phyloP scores from a whole-genome alignment of 2,888 invertebrate species.

The Phaonia tiefii region DNA sequence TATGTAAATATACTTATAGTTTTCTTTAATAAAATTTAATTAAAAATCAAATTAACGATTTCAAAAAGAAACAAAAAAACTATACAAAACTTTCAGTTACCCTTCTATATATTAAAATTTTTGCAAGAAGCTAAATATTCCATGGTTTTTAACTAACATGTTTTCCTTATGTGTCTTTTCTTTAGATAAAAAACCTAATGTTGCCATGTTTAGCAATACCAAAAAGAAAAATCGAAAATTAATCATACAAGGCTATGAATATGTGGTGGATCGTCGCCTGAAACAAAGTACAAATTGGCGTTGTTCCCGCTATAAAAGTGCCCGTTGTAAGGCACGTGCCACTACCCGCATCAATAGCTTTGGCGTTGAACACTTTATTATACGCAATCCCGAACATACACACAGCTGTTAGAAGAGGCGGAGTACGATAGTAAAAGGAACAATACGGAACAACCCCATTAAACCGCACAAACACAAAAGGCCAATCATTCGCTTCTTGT shows the following conservation, averaged over 20 bases:
- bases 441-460: not conserved
- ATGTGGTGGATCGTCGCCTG: conserved; percentile 78
- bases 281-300: conserved; percentile 79
- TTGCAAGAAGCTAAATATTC: not conserved
- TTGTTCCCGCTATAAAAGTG: conserved; percentile 77
- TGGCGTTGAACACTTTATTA: conserved; percentile 75
- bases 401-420: conserved; percentile 66
- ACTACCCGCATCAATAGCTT: conserved; percentile 74
- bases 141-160: not conserved
- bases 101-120: no score
- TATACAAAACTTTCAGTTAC: not conserved
- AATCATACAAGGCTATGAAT: conserved; percentile 75
- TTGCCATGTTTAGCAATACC: conserved; percentile 75
- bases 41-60: no score
- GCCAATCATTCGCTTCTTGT: conserved; percentile 13
- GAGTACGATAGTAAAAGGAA: not conserved
- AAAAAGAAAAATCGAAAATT: conserved; percentile 78
- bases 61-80: not conserved
- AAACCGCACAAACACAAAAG: not conserved
- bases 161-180: conserved; percentile 9
- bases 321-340: conserved; percentile 78
- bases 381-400: conserved; percentile 75
- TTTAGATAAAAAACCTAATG: conserved; percentile 64
- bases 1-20: conserved; percentile 1
- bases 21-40: not conserved